Evolutionary conservation across 1,140 invertebrate genomes (phyloP), one percentile per base, ranked within the genome.

Genomic region (Rhagoletis pomonella): DNA sequence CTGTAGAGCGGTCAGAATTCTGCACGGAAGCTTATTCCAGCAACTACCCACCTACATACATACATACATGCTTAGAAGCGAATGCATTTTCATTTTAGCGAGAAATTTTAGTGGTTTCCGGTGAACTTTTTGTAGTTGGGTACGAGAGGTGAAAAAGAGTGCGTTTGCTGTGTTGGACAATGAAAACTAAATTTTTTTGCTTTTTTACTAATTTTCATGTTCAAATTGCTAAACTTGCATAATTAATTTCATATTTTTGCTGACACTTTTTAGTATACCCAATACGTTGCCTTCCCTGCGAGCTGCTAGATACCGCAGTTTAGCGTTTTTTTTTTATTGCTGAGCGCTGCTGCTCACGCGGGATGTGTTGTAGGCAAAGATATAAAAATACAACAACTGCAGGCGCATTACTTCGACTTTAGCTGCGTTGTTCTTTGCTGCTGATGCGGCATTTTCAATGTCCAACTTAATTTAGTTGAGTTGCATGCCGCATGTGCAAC

Each of bases 381-480:
- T 81, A 9, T n/a, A 81, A n/a, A 1, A 14, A 81, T n/a, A 81
- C 73, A 81, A 81, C 73, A 81, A 81, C n/a, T 55, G 73, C 50
- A 81, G 50, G 12, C 7, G 4, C 17, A 19, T 81, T 55, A 19
- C 47, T 29, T 29, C 29, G 29, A 29, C 29, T 29, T 29, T 29
- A 29, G 29, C 29, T 81, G 6, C n/a, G 73, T 17, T 44, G 42
- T 14, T 58, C 73, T 55, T 29, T 81, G 73, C 73, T 55, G 10
- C 73, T 81, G 73, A 7, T 17, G 47, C 73, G 73, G 73, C 73
- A 81, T 81, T 19, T 81, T 81, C 73, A 81, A 81, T 17, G 73
- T 81, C 73, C 47, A 81, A 81, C 17, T 81, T 12, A 81, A 81
- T 81, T 81, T 81, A 81, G 47, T 81, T 81, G 73, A 81, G 73